Base-by-base conservation (phyloP, 2,797 vertebrate genomes). In the Perdix hodgsoniae region DNA sequence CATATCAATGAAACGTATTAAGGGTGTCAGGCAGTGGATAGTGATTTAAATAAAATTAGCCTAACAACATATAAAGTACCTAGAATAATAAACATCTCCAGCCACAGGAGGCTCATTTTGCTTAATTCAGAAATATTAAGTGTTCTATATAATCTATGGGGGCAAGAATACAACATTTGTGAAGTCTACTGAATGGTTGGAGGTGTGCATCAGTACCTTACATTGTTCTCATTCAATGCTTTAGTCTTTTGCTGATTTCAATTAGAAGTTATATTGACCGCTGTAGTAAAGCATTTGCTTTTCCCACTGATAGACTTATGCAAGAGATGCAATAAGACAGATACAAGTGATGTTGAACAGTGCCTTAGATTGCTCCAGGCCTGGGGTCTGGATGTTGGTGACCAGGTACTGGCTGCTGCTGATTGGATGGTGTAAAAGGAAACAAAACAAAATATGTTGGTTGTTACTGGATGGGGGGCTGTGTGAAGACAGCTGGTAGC, bases 41-140 rank as follows among this genome's bases (percentile, higher is more conserved):
- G 39, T 42, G 70, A 92, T 91, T 89, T 27, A 84, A 91, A 88
- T 90, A 37, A 92, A 97, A 96, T 95, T 77, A 96, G 50, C 71
- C 18, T 61, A 92, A 77, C 69, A 80, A 61, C 73, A 27, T 90
- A 44, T 90, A 44, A 83, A 83, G 83, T 52, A 89, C 26, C 91
- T 81, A 45, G 50, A 93, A 90, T 87, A 95, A 90, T 86, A 94
- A 94, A 79, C 66, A 84, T 80, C 35, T 74, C 33, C 33, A 44
- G 24, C 64, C 83, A 64, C 66, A 49, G 73, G 91, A 91, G 89
- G 49, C 72, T 94, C 10, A 5, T 83, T 80, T 78, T 49, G 26
- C 54, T 87, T 76, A 78, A 83, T 56, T 85, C 45, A 91, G 76
- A 88, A 82, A 69, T 63, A 65, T 61, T 56, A 60, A 90, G 39